phyloP scores from a whole-genome alignment of 1,140 invertebrate species.

The Phenacoccus solenopsis region DNA sequence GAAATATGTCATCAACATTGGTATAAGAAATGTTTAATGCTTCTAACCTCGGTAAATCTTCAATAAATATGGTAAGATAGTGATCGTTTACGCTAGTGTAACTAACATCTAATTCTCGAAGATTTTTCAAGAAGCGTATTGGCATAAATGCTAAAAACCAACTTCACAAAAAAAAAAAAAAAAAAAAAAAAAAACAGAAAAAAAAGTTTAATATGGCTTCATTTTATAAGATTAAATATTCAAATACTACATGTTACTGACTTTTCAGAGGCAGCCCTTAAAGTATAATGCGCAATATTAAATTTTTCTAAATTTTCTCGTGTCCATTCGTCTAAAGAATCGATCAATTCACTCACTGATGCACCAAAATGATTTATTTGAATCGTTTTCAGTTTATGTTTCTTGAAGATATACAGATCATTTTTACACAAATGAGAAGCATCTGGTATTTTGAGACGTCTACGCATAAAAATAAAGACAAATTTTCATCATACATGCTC shows the following conservation, averaged over 20 bases:
- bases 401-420: constrained; percentile 49
- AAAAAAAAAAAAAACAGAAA: too few relatives aligned
- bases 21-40: constrained; percentile 58
- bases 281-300: constrained; percentile 41
- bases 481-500: neutral
- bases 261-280: neutral
- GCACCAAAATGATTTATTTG: constrained; percentile 48
- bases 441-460: constrained; percentile 41
- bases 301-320: constrained; percentile 49
- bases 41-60: constrained; percentile 53
- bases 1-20: constrained; percentile 50
- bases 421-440: constrained; percentile 43
- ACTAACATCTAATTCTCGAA: constrained; percentile 55
- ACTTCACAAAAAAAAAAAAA: too few relatives aligned
- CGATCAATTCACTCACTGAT: constrained; percentile 51
- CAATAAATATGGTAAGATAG: constrained; percentile 48
- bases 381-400: constrained; percentile 50
- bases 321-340: constrained; percentile 59
- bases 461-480: constrained; percentile 24
- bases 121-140: constrained; percentile 41
- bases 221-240: neutral
- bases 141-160: neutral
- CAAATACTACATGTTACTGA: neutral
- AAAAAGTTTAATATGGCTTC: neutral
- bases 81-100: constrained; percentile 46